These are phyloP conservation scores for Aricia artaxerxes DNA, from an alignment of 2,888 invertebrate genomes.

Conservation along the genomic window DNA sequence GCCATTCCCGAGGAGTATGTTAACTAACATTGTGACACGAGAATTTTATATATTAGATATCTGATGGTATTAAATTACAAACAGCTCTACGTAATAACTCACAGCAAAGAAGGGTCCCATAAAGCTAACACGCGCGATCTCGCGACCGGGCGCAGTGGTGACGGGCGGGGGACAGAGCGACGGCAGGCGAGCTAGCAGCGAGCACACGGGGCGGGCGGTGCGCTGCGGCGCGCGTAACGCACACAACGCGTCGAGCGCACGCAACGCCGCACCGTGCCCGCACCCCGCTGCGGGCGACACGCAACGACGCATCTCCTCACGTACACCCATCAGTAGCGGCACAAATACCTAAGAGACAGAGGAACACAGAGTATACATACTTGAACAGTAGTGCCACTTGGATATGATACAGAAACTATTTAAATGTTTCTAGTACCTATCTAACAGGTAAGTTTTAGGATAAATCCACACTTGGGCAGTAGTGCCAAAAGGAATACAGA, in stretches of 20 bases:
- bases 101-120: conserved; percentile 95
- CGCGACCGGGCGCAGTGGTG: conserved; percentile 90
- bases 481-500: neutral
- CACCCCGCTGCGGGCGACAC: conserved; percentile 84
- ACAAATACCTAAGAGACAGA: conserved; percentile 61
- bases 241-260: conserved; percentile 88
- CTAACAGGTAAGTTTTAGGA: too few relatives aligned
- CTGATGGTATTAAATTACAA: too few relatives aligned
- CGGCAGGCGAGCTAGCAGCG: conserved; percentile 65
- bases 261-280: conserved; percentile 85
- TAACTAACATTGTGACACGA: too few relatives aligned
- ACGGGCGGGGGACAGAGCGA: conserved; percentile 86
- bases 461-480: too few relatives aligned
- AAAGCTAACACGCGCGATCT: conserved; percentile 91
- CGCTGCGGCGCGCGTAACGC: conserved; percentile 86
- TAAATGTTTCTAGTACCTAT: too few relatives aligned
- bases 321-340: conserved; percentile 68
- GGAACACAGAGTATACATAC: too few relatives aligned
- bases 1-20: too few relatives aligned
- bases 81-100: conserved; percentile 41
- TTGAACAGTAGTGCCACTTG: too few relatives aligned
- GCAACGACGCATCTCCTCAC: conserved; percentile 83
- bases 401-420: too few relatives aligned
- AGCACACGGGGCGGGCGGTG: conserved; percentile 85
- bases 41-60: too few relatives aligned